Base-by-base conservation (phyloP, 2,888 invertebrate genomes). In the Stenolophus ochropezus region DNA sequence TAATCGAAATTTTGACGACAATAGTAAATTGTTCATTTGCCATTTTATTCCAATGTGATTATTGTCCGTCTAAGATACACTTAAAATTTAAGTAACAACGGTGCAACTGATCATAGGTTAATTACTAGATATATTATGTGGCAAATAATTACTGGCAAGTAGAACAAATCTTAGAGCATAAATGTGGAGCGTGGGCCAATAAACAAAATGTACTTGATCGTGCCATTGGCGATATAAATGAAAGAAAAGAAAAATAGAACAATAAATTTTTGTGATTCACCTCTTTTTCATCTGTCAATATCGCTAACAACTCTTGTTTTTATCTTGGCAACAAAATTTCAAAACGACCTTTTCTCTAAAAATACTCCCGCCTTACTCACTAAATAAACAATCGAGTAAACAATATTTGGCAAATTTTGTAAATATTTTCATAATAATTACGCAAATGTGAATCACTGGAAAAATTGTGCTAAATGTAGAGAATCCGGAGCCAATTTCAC, bases 291-390 rank as follows among this genome's bases (percentile, higher is more conserved):
- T 11, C 6, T 42, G 33, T 42, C 33, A 42, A 8, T 42, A 11
- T 42, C 1, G 33, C 33, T 8, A 42, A 42, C 2, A 42, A 42
- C 8, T 42, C 20, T 56, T 56, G 14, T 11, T 56, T 56, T 56
- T 6, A 56, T 27, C 27, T 65, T 65, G 65, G 65, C 65, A 65
- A 65, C 14, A n/a, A 27, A n/a, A 0, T 56, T 47, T 47, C 16
- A 18, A 71, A 71, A 33, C 71, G 71, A 42, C 42, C 42, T 71
- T 71, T 42, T 42, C 11, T 71, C 8, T 47, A 71, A 71, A 71
- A 71, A 71, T 71, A 71, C n/a, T 18, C 11, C 18, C 1, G 47
- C 1, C 16, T 33, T 71, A 71, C 27, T 20, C 71, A 33, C 21
- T 33, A 71, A 47, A 71, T 71, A 71, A 33, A 27, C 18, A 71